Conservation (phyloP, 2,888 invertebrate species). For the Elgonia sp. region DNA sequence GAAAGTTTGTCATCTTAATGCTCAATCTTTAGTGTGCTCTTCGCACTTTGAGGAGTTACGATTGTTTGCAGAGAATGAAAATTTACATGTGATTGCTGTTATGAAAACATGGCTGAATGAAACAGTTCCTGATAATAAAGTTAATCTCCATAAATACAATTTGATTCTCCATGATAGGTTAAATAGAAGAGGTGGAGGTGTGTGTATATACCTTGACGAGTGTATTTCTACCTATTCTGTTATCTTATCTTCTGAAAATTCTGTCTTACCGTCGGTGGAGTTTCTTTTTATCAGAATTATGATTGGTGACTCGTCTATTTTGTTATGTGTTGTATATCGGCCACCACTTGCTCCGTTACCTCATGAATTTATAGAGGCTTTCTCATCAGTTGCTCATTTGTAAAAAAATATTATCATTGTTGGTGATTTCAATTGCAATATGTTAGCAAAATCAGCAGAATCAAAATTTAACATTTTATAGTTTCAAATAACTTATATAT, state of each 20-base stretch:
- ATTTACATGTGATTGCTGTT: neutral
- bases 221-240: neutral
- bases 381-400: neutral
- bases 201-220: neutral
- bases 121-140: neutral
- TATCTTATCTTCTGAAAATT: no score
- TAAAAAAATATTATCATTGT: neutral
- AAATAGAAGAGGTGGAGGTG: neutral
- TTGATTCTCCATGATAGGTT: neutral
- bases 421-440: conserved; percentile 32
- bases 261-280: neutral
- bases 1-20: neutral
- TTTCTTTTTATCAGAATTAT: neutral
- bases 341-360: neutral
- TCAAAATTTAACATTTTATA: neutral
- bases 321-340: neutral
- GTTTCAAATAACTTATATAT: neutral
- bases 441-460: neutral
- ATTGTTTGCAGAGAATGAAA: neutral
- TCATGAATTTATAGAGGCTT: neutral
- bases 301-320: neutral
- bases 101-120: neutral
- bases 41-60: neutral
- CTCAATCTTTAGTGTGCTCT: neutral
- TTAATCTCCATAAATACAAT: neutral